Percentiles rank a stretch among this genome's conserved stretches.
Evolutionary conservation across 2,888 invertebrate species (phyloP).

Genomic region (Torymus texanus): DNA sequence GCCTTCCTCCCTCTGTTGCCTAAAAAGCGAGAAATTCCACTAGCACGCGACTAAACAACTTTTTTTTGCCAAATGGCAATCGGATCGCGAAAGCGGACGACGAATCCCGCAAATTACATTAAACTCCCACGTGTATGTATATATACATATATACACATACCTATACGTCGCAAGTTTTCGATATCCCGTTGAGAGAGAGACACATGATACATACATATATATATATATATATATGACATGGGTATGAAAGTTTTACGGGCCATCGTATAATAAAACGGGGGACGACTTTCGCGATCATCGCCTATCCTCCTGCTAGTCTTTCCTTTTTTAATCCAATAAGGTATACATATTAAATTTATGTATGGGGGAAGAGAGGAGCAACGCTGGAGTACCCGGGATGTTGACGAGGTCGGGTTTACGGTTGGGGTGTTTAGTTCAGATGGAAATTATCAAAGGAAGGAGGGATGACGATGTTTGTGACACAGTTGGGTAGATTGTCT

Average conservation of each 20-base stretch:
- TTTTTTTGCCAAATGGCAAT: conserved; percentile 7
- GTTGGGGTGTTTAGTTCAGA: not conserved
- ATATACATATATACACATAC: too few species aligned
- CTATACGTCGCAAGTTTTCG: not conserved
- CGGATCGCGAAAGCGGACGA: not conserved
- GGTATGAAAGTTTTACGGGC: conserved; percentile 46
- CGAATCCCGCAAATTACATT: conserved; percentile 26
- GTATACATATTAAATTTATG: too few species aligned
- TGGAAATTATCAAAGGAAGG: too few species aligned
- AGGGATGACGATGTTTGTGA: too few species aligned
- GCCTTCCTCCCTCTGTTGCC: too few species aligned
- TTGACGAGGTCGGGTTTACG: not conserved
- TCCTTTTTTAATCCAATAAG: conserved; percentile 11
- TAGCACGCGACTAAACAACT: conserved; percentile 22
- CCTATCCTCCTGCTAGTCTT: not conserved
- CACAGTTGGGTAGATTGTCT: too few species aligned
- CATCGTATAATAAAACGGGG: conserved; percentile 30
- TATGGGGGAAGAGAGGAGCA: too few species aligned
- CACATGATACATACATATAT: not conserved
- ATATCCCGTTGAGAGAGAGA: not conserved
- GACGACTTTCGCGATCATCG: not conserved
- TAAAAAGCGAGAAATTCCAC: not conserved
- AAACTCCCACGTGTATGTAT: not conserved
- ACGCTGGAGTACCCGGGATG: too few species aligned
- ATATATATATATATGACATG: not conserved